These are phyloP conservation scores for Ceuthmochares aereus DNA, from an alignment of 2,113 vertebrate species.

Conservation along the genomic window DNA sequence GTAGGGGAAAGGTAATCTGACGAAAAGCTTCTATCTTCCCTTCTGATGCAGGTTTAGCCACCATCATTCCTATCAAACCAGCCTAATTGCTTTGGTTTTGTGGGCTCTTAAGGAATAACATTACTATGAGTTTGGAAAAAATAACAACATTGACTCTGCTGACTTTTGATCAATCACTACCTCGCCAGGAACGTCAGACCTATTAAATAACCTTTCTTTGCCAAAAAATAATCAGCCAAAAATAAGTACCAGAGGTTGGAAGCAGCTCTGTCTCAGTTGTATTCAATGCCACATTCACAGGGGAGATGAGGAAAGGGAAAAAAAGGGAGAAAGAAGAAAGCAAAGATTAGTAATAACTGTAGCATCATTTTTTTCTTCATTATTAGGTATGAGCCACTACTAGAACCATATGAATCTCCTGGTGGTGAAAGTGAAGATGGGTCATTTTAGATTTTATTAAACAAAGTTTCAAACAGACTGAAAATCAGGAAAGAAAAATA, in stretches of 20 bases:
- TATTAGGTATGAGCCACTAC: neutral
- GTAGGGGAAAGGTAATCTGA: neutral
- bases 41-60: neutral
- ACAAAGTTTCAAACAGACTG: neutral
- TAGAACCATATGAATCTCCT: neutral
- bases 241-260: slow-evolving; percentile 25
- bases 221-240: slow-evolving; percentile 53
- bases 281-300: neutral
- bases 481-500: neutral
- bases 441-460: neutral
- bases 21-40: neutral
- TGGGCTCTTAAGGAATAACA: slow-evolving; percentile 17
- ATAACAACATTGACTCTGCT: slow-evolving; percentile 3
- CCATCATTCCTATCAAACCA: neutral
- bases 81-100: slow-evolving; percentile 37
- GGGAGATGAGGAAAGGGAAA: neutral
- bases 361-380: neutral
- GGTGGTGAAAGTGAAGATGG: neutral
- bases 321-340: neutral
- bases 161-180: slow-evolving; percentile 51
- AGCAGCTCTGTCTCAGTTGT: slow-evolving; percentile 8
- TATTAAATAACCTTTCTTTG: slow-evolving; percentile 4
- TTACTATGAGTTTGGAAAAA: slow-evolving; percentile 1
- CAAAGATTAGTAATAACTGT: neutral
- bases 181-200: slow-evolving; percentile 2